phyloP scores from a whole-genome alignment of 2,113 vertebrate species.

The Gymnogyps californianus region DNA sequence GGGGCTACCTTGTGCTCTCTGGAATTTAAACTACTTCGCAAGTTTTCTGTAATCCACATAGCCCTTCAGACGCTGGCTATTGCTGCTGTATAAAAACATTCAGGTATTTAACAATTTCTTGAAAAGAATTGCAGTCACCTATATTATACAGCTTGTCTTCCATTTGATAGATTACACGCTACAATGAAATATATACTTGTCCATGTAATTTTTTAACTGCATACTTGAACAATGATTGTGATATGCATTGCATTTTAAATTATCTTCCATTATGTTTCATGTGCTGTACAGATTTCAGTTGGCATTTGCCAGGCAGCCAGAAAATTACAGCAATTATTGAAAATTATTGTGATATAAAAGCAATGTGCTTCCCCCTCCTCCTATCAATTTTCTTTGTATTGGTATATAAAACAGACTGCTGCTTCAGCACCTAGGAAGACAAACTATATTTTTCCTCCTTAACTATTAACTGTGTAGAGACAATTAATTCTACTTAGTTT shows the following conservation, averaged over 20 bases:
- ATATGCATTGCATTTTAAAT: slow-evolving; percentile 44
- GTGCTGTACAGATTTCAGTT: not conserved
- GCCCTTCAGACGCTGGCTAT: not conserved
- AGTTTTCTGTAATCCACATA: not conserved
- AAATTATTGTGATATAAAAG: slow-evolving; percentile 65
- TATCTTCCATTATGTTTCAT: slow-evolving; percentile 30
- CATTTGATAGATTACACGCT: not conserved
- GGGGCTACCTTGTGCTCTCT: not conserved
- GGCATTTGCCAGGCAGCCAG: slow-evolving; percentile 39
- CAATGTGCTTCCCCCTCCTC: slow-evolving; percentile 3
- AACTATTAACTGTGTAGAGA: not conserved
- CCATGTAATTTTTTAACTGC: not conserved
- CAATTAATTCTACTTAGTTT: not conserved
- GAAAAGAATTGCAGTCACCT: not conserved
- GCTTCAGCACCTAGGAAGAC: not conserved
- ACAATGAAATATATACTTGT: slow-evolving; percentile 13
- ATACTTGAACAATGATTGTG: slow-evolving; percentile 18
- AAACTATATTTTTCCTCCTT: not conserved
- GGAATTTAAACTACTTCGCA: not conserved
- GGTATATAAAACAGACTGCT: slow-evolving; percentile 8
- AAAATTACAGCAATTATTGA: slow-evolving; percentile 67
- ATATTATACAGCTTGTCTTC: not conserved
- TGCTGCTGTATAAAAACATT: not conserved
- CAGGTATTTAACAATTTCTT: not conserved
- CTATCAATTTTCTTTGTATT: slow-evolving; percentile 34